A percentile compares a stretch with the other conserved stretches of the same genome.
phyloP scores from a whole-genome alignment of 1,140 invertebrate species.

The Scaptomyza hsui region DNA sequence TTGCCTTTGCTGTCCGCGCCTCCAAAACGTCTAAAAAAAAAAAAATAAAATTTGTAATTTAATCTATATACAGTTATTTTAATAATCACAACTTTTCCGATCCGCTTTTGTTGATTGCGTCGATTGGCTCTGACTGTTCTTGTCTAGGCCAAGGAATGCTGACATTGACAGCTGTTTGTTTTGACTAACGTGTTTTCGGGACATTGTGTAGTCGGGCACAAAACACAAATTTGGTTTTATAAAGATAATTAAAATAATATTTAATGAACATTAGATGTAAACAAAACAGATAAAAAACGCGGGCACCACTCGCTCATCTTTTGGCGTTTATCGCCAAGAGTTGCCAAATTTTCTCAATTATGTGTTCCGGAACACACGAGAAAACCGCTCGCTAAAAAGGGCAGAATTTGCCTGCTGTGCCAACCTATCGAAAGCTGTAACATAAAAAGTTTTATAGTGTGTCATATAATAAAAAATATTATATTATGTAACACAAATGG shows the following conservation, averaged over 20 bases:
- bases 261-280: slow-evolving; percentile 4
- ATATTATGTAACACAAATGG: neutral
- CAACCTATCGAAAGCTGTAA: too few species aligned
- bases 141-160: slow-evolving; percentile 30
- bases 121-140: slow-evolving; percentile 35
- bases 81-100: slow-evolving; percentile 24
- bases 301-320: slow-evolving; percentile 10
- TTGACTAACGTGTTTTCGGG: slow-evolving; percentile 18
- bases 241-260: neutral
- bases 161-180: slow-evolving; percentile 35
- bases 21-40: slow-evolving; percentile 27
- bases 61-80: neutral
- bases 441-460: too few species aligned
- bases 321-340: neutral
- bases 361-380: too few species aligned
- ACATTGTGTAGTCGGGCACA: slow-evolving; percentile 16
- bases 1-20: slow-evolving; percentile 23
- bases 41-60: neutral
- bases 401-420: too few species aligned
- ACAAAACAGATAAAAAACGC: slow-evolving; percentile 35
- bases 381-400: too few species aligned
- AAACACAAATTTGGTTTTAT: slow-evolving; percentile 1
- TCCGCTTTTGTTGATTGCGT: slow-evolving; percentile 5
- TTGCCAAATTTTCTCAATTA: neutral
- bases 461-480: neutral